These are phyloP conservation scores for Ectropis crepuscularia DNA, from an alignment of 2,888 invertebrate species.

Conservation along the genomic window DNA sequence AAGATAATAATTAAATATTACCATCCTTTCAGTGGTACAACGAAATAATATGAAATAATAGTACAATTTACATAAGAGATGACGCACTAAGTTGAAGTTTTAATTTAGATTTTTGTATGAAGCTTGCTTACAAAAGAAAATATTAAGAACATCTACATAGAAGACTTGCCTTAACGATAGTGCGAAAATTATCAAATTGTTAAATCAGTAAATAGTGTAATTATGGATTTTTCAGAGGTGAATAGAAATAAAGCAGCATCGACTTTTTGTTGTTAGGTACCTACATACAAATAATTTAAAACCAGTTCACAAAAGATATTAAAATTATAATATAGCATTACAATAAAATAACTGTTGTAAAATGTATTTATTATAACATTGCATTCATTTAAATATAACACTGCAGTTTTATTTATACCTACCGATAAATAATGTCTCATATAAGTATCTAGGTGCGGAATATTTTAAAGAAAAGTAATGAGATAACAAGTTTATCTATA, in stretches of 20 bases:
- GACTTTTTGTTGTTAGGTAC: too few species aligned
- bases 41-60: conserved; percentile 42
- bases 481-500: neutral
- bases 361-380: conserved; percentile 84
- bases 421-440: neutral
- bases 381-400: conserved; percentile 68
- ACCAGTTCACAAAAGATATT: conserved; percentile 39
- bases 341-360: conserved; percentile 77
- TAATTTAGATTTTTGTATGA: conserved; percentile 18
- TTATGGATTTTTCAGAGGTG: conserved; percentile 9
- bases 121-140: conserved; percentile 34
- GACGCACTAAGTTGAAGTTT: conserved; percentile 1
- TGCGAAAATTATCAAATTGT: conserved; percentile 21
- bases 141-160: conserved; percentile 7
- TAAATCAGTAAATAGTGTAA: conserved; percentile 11
- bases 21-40: conserved; percentile 43
- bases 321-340: conserved; percentile 35
- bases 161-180: conserved; percentile 27
- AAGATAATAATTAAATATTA: conserved; percentile 6
- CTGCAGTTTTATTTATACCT: conserved; percentile 48
- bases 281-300: conserved; percentile 43
- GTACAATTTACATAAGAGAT: conserved; percentile 28
- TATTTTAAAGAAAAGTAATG: neutral
- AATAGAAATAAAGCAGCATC: conserved; percentile 51
- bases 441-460: neutral